Evolutionary conservation across 2,113 vertebrate species (phyloP), one percentile per base, ranked within the genome.

Genomic region (Nothoprocta perdicaria): DNA sequence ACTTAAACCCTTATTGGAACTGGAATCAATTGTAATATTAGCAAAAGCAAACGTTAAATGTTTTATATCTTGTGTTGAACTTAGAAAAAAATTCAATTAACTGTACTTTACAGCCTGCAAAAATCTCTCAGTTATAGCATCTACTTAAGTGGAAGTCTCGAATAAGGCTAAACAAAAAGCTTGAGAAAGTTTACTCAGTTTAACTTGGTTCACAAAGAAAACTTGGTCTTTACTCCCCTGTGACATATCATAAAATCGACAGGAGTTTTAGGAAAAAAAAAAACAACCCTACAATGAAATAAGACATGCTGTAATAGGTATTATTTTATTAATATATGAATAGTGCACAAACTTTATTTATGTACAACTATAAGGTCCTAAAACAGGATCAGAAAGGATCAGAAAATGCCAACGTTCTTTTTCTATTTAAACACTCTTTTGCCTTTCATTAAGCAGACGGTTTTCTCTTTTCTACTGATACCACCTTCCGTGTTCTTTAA

Each of bases 1-100:
- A 85, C 66, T 80, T 92, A 95, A 96, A 97, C 80, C 48, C 52
- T 83, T 53, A 93, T 79, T 95, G 93, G 69, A 95, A 88, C 92
- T 95, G 86, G 73, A 96, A 94, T 91, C 79, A 95, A 96, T 89
- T 96, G 33, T 69, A 96, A 84, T 82, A 94, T 88, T 71, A 93
- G 78, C 18, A 89, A 94, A 88, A 93, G 12, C 52, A 84, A 86
- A 96, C 89, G 66, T 52, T 90, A 94, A 92, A 95, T 86, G 84
- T 77, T 93, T 94, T 95, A 43, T 78, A 88, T 89, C 46, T 79
- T 80, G 89, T 71, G 75, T 89, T 84, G 60, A 76, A 41, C 83
- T 95, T 72, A 84, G 55, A 35, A 95, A 89, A 88, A 60, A 65
- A 76, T 61, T 57, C 45, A 93, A 91, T 90, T 93, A 95, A 94